Evolutionary conservation across 2,888 invertebrate species (phyloP), one percentile per base, ranked within the genome.

Genomic region (Agrotis segetum): DNA sequence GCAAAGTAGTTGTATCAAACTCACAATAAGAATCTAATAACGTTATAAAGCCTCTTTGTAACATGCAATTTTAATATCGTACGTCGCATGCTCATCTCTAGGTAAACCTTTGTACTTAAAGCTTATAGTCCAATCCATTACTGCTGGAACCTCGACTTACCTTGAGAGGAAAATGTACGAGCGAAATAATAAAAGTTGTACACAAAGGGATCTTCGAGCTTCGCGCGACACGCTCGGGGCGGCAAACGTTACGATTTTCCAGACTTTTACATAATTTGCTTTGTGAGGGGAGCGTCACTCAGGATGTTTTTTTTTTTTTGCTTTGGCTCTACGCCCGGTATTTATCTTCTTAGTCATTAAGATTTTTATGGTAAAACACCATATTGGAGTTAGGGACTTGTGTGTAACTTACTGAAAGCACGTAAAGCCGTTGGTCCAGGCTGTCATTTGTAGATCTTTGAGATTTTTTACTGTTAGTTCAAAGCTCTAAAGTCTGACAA

Each of bases 211-310:
- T 58, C n/a, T 24, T 24, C 19, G 4, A 14, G 21, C 2, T 1
- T 0, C 19, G 4, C 4, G 34, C 16, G 29, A 6, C 14, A 24
- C 46, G 24, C 46, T 29, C 16, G 7, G 3, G 34, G 56, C 46
- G 24, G 4, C 24, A 11, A 56, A 19, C 14, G 7, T 9, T 17
- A 55, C 52, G 21, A 64, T 44, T 59, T 67, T 52, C 17, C 47
- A 44, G 47, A 21, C 44, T 49, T 65, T 44, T 49, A 44, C 29
- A 44, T 76, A 9, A 59, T 53, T 67, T 40, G 6, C 4, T 67
- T 66, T 19, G 47, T 4, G 2, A 47, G 24, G 2, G 19, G 1
- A 47, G n/a, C 21, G 24, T 59, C 19, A 17, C 16, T 9, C 16
- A 46, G 4, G 17, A 16, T 60, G 16, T 1, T 24, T 21, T 29